A percentile compares a stretch with the other conserved stretches of the same genome.
phyloP scores from a whole-genome alignment of 2,113 vertebrate species.

The Phylloscopus whistleri region DNA sequence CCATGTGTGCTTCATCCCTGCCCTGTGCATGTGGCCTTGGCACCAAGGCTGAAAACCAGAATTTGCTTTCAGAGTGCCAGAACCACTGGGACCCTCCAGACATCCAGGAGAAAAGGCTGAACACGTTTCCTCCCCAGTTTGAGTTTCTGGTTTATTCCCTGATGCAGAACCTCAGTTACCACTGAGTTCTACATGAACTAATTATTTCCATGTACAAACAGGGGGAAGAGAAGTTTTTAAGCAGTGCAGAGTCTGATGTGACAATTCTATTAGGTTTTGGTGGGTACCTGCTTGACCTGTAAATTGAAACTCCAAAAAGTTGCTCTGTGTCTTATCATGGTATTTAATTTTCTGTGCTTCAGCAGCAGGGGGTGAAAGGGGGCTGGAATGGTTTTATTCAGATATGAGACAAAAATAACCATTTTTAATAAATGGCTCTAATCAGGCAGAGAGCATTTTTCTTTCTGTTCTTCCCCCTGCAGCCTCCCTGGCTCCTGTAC shows the following conservation, averaged over 20 bases:
- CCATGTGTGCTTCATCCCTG: rapidly evolving
- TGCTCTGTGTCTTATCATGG: not conserved
- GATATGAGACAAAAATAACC: not conserved
- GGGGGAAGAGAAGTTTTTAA: not conserved
- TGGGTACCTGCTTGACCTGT: constrained; percentile 49
- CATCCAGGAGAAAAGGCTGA: not conserved
- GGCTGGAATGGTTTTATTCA: constrained; percentile 8
- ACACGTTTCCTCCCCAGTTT: rapidly evolving
- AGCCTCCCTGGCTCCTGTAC: not conserved
- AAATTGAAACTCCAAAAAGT: constrained; percentile 47
- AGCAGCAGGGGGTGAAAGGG: not conserved
- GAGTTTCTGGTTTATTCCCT: not conserved
- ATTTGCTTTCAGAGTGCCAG: not conserved
- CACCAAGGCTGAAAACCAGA: not conserved
- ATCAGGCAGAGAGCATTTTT: not conserved
- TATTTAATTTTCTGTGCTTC: constrained; percentile 1
- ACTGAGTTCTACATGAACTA: not conserved
- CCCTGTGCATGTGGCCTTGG: not conserved
- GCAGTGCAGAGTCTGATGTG: not conserved
- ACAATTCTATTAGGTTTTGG: constrained; percentile 30
- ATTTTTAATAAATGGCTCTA: not conserved
- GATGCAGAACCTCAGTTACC: not conserved
- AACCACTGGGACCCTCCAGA: not conserved
- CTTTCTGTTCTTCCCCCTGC: not conserved
- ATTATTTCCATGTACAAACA: constrained; percentile 33